Evolutionary conservation across 2,797 vertebrate species (phyloP).

Genomic region (Diceros bicornis): DNA sequence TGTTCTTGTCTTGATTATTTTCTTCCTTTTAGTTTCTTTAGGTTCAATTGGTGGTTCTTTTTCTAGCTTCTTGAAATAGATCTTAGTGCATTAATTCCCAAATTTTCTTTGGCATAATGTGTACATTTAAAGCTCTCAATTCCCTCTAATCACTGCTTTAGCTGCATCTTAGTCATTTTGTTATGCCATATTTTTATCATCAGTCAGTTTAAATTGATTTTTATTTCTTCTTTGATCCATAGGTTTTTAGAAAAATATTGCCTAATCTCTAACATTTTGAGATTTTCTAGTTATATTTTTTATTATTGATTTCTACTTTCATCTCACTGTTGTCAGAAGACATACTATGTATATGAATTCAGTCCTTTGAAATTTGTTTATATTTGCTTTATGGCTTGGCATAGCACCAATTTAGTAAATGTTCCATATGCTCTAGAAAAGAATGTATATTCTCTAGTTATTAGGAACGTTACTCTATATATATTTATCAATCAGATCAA

Average conservation of each 20-base stretch:
- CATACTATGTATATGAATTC: neutral
- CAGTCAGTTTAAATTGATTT: neutral
- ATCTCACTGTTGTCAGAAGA: neutral
- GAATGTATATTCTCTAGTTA: neutral
- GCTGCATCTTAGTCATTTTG: neutral
- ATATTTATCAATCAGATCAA: neutral
- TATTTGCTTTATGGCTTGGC: neutral
- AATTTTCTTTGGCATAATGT: neutral
- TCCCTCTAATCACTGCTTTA: neutral
- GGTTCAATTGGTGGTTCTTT: neutral
- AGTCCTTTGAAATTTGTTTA: slow-evolving; percentile 44
- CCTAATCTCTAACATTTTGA: neutral
- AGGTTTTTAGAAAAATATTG: neutral
- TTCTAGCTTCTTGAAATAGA: slow-evolving; percentile 13
- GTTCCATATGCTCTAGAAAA: neutral
- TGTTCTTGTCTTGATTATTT: neutral
- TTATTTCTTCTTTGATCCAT: slow-evolving; percentile 4
- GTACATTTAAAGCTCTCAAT: neutral
- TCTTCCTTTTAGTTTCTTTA: neutral
- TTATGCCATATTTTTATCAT: neutral
- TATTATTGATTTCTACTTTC: slow-evolving; percentile 11
- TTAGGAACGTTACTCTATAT: neutral
- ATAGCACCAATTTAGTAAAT: neutral
- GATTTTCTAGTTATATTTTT: neutral
- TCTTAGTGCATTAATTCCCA: neutral